phyloP scores from a whole-genome alignment of 2,797 vertebrate genomes.

The Lepidocolaptes lacrymiger region DNA sequence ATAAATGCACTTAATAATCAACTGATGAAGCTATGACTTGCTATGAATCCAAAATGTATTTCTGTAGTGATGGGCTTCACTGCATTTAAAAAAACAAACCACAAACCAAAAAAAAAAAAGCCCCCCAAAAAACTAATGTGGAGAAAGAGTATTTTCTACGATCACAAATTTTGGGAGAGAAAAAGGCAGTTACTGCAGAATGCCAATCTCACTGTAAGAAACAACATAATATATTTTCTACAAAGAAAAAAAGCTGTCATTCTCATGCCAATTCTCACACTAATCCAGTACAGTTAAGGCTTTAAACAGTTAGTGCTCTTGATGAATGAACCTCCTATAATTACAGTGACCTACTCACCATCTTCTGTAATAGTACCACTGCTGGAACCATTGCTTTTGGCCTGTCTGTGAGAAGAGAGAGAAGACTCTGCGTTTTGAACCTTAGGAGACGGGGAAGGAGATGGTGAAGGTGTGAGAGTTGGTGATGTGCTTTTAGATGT shows the following conservation, averaged over 20 bases:
- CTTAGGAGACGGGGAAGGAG: conserved; percentile 88
- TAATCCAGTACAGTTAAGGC: neutral
- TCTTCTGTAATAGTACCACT: conserved; percentile 97
- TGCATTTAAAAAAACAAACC: neutral
- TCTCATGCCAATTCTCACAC: neutral
- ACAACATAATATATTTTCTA: neutral
- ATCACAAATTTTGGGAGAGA: neutral
- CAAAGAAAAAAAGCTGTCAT: neutral
- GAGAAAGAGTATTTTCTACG: neutral
- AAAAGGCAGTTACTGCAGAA: neutral
- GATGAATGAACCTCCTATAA: neutral
- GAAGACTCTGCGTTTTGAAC: conserved; percentile 82
- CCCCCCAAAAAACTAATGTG: too few relatives aligned
- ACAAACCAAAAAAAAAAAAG: too few relatives aligned
- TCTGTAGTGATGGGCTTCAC: neutral
- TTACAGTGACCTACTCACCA: conserved; percentile 75
- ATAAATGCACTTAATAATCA: neutral
- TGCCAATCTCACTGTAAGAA: neutral
- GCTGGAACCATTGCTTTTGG: conserved; percentile 96
- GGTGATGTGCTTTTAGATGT: conserved; percentile 97
- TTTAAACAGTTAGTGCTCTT: neutral
- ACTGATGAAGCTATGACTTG: neutral
- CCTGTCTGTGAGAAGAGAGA: conserved; percentile 88
- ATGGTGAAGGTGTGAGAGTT: conserved; percentile 88
- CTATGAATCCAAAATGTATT: neutral